Evolutionary conservation across 1,140 invertebrate species (phyloP), one percentile per base, ranked within the genome.

Genomic region (Pectinophora gossypiella): DNA sequence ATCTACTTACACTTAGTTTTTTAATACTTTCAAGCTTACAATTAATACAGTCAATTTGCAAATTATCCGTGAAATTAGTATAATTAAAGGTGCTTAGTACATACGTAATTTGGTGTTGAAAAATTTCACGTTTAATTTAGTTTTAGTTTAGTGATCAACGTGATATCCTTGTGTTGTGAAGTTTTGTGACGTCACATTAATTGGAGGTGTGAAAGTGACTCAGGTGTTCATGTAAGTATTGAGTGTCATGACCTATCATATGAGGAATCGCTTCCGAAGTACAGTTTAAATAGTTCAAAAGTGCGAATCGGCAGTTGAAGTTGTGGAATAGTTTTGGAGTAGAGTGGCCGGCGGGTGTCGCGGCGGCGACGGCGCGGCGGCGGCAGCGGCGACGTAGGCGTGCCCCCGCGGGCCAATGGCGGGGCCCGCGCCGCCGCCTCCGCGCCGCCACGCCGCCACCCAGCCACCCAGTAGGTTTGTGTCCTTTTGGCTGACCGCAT

Each of bases 401-500:
- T 76, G 74, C 76, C 80, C 70, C 62, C 69, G 68, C 73, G 79
- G 71, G 76, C 78, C 82, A 82, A 81, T 76, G 69, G 76, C 76
- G 79, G 66, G 76, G 48, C 72, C 68, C 74, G 59, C 78, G 67
- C 76, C 75, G 70, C 70, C 75, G 68, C 72, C 71, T 76, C 74
- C 70, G 49, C 43, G 40, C 64, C 72, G 65, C 58, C 70, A 59
- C 65, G 56, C 64, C 65, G 55, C 71, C 78, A 77, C 76, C 74
- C 73, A 73, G 75, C 70, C 67, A 68, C 75, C 78, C 87, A 89
- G 87, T 89, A 89, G 87, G 87, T 89, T 87, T 86, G 83, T 82
- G 85, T 88, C 85, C 85, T 85, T 86, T 87, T 85, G 85, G 87
- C 85, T 88, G 87, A 88, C 87, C 87, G 87, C 87, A 88, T 87